Evolutionary conservation across 2,888 invertebrate genomes (phyloP).

Genomic region (Syritta pipiens): DNA sequence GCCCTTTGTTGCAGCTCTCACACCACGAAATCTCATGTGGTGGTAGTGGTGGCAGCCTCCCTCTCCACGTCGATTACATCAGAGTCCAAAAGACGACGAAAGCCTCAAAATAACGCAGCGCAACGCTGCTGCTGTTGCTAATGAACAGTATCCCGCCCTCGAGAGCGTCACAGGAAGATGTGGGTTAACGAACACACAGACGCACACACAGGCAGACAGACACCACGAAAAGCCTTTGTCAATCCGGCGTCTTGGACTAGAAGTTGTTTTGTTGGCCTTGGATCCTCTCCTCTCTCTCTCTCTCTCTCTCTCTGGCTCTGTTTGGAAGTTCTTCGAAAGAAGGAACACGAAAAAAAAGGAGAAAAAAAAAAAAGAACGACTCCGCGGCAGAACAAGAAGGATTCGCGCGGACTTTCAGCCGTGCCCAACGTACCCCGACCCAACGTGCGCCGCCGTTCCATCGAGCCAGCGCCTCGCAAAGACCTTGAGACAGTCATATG

Average conservation of each 20-base stretch:
- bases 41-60: no score
- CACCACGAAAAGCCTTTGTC: no score
- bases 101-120: no score
- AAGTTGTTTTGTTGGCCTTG: slow-evolving; percentile 19
- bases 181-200: slow-evolving; percentile 13
- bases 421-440: no score
- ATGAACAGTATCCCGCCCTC: slow-evolving; percentile 22
- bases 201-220: no score
- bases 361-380: not conserved
- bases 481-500: slow-evolving; percentile 53
- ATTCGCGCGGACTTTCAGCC: no score
- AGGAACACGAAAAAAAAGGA: not conserved
- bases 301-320: no score
- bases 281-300: slow-evolving; percentile 8
- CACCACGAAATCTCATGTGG: no score
- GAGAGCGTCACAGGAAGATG: not conserved
- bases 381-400: slow-evolving; percentile 13
- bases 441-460: no score
- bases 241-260: not conserved
- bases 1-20: slow-evolving; percentile 32
- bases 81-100: slow-evolving; percentile 11
- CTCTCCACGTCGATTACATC: slow-evolving; percentile 20
- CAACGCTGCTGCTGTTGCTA: no score
- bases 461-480: not conserved
- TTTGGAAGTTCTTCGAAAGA: no score